phyloP scores from a whole-genome alignment of 2,113 vertebrate species.

The Aphelocoma coerulescens region DNA sequence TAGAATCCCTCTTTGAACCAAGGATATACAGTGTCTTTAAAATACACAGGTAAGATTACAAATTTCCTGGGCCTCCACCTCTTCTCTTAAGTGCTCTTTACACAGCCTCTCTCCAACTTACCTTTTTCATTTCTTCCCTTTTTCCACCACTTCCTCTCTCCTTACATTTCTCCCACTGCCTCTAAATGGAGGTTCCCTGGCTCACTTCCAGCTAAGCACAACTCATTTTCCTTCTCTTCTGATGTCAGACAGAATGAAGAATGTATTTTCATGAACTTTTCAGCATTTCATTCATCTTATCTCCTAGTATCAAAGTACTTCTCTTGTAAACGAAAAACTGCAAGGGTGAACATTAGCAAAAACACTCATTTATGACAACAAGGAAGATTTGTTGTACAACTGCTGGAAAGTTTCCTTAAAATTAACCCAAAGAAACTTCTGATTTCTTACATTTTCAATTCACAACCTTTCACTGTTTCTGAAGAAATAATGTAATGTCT shows the following conservation, averaged over 20 bases:
- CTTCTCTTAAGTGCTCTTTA: background rate
- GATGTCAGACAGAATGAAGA: slow-evolving; percentile 7
- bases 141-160: background rate
- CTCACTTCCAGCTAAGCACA: background rate
- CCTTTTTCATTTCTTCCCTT: background rate
- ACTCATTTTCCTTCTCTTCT: background rate
- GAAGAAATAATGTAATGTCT: background rate
- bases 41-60: background rate
- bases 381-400: background rate
- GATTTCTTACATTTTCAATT: background rate
- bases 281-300: background rate
- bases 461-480: background rate
- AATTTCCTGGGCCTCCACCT: background rate
- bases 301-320: slow-evolving; percentile 3
- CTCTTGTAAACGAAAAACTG: background rate
- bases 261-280: background rate
- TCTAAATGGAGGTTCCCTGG: background rate
- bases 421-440: background rate
- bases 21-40: background rate
- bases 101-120: background rate
- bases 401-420: background rate
- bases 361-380: background rate
- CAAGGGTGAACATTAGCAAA: background rate
- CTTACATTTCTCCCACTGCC: background rate
- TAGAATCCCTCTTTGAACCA: slow-evolving; percentile 25